Conservation (phyloP, 2,888 invertebrate genomes). For the Kuschelorhynchus macadamiae region DNA sequence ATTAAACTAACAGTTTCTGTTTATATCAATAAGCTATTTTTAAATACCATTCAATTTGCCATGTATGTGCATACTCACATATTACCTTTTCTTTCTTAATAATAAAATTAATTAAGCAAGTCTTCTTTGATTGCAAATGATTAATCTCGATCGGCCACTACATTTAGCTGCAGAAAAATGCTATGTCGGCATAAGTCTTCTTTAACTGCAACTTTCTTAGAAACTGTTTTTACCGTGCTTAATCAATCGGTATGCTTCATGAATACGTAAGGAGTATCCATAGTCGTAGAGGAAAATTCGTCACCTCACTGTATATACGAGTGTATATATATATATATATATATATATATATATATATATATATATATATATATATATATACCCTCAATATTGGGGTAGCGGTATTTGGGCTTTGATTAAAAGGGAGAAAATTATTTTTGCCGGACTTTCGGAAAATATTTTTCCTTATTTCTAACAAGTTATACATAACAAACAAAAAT, state of each 20-base stretch:
- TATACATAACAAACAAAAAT: too few relatives aligned
- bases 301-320: too few relatives aligned
- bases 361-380: too few relatives aligned
- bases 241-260: slow-evolving; percentile 39
- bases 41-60: background rate
- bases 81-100: slow-evolving; percentile 20
- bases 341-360: too few relatives aligned
- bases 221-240: slow-evolving; percentile 34
- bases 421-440: too few relatives aligned
- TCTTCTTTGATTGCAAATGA: slow-evolving; percentile 24
- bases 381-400: too few relatives aligned
- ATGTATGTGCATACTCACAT: background rate
- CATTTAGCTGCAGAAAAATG: slow-evolving; percentile 24
- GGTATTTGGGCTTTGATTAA: background rate
- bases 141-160: slow-evolving; percentile 35
- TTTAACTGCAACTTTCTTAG: slow-evolving; percentile 34
- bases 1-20: background rate
- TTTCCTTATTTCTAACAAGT: too few relatives aligned
- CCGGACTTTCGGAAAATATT: too few relatives aligned
- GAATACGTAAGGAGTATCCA: slow-evolving; percentile 36
- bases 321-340: too few relatives aligned
- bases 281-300: too few relatives aligned
- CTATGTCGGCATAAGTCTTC: slow-evolving; percentile 36
- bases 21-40: background rate
- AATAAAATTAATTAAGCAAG: slow-evolving; percentile 32